phyloP scores from a whole-genome alignment of 2,797 vertebrate genomes.

The Loriculus beryllinus region DNA sequence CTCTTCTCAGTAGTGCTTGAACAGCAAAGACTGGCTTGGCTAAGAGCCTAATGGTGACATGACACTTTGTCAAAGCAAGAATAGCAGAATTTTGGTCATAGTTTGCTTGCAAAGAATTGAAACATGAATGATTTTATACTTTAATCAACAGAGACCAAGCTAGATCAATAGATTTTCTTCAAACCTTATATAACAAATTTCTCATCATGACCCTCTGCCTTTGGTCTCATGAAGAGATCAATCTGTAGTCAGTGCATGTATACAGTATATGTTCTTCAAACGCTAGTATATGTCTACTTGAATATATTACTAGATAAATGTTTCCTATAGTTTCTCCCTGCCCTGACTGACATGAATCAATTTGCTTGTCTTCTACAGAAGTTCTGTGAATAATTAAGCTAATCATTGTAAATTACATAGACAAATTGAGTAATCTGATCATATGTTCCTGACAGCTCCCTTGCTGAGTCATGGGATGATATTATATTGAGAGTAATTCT shows the following conservation, averaged over 20 bases:
- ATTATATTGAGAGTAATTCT: neutral
- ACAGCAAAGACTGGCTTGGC: neutral
- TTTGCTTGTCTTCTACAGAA: neutral
- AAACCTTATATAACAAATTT: neutral
- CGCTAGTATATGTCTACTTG: neutral
- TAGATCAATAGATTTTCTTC: neutral
- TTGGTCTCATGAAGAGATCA: neutral
- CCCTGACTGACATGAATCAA: neutral
- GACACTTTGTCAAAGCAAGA: neutral
- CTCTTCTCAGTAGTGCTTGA: neutral
- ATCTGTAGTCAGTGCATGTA: neutral
- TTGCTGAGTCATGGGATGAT: neutral
- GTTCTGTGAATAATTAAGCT: neutral
- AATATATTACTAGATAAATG: neutral
- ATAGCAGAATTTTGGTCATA: neutral
- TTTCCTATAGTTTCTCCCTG: neutral
- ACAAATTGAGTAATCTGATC: neutral
- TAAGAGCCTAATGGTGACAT: neutral
- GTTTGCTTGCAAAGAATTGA: neutral
- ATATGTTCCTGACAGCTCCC: neutral
- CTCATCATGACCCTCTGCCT: neutral
- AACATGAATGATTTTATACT: neutral
- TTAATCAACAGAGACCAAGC: neutral
- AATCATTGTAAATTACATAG: neutral
- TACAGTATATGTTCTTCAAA: neutral